Evolutionary conservation across 1,140 invertebrate species (phyloP).

Genomic region (Sesamia nonagrioides): DNA sequence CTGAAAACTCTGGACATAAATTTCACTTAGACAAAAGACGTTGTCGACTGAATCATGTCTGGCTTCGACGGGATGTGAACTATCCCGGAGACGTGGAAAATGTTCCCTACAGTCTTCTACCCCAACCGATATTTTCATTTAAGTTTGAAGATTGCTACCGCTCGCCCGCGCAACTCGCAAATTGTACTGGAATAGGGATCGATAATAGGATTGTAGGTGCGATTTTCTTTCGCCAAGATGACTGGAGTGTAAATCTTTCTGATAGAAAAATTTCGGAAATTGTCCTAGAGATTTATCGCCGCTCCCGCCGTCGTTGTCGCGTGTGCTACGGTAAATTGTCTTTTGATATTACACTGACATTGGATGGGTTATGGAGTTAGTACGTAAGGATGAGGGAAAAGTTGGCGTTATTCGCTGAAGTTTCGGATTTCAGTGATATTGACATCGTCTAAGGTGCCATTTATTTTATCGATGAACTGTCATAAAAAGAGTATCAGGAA

Average conservation of each 20-base stretch:
- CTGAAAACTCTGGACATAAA: conserved; percentile 28
- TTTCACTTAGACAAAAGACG: conserved; percentile 44
- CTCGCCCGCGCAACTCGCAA: conserved; percentile 75
- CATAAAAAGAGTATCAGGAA: background rate
- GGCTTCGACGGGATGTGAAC: conserved; percentile 40
- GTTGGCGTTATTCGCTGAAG: conserved; percentile 9
- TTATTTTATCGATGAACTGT: background rate
- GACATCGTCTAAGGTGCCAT: background rate
- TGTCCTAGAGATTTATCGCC: conserved; percentile 81
- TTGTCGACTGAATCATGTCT: conserved; percentile 41
- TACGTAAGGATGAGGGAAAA: conserved; percentile 27
- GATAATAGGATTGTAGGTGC: conserved; percentile 84
- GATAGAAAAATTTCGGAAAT: conserved; percentile 86
- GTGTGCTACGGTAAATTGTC: conserved; percentile 76
- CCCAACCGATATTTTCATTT: conserved; percentile 83
- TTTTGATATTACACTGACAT: conserved; percentile 72
- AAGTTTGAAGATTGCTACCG: conserved; percentile 82
- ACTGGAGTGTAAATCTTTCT: conserved; percentile 77
- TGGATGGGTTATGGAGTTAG: conserved; percentile 51
- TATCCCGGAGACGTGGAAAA: conserved; percentile 43
- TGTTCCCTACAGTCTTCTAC: conserved; percentile 54
- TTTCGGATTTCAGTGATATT: conserved; percentile 24
- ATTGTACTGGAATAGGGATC: conserved; percentile 84
- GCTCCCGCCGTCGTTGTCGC: conserved; percentile 53
- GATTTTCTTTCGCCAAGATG: conserved; percentile 79